Evolutionary conservation across 2,888 invertebrate genomes (phyloP).

Genomic region (Ferdinandea cuprea): DNA sequence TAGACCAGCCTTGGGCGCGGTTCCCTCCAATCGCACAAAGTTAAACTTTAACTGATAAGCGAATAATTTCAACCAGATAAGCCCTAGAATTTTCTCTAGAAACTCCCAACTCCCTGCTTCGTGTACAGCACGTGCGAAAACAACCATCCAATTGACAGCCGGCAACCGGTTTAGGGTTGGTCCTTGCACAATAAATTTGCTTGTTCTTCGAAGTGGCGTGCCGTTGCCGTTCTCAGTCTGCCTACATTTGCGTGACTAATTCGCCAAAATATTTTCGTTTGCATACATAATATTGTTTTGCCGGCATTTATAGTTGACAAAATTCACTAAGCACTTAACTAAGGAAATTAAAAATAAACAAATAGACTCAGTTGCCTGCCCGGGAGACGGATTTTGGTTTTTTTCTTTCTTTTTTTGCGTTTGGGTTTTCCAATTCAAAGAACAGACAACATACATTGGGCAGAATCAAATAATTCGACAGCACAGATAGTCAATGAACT

Average conservation of each 20-base stretch:
- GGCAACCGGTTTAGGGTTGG: conserved; percentile 54
- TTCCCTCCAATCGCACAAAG: conserved; percentile 10
- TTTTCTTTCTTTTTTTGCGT: too few species aligned
- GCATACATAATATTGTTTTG: conserved; percentile 13
- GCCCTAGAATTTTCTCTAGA: neutral
- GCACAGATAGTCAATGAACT: conserved; percentile 32
- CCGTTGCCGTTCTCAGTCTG: neutral
- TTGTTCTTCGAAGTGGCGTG: conserved; percentile 35
- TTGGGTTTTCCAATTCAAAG: conserved; percentile 8
- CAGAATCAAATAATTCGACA: conserved; percentile 14
- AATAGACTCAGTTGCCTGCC: conserved; percentile 31
- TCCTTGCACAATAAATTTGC: conserved; percentile 62
- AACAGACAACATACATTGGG: neutral
- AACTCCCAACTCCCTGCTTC: conserved; percentile 9
- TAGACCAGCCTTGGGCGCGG: conserved; percentile 54
- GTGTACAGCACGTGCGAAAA: conserved; percentile 31
- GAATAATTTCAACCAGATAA: conserved; percentile 36
- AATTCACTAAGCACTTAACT: conserved; percentile 10
- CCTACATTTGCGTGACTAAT: neutral
- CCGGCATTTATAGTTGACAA: conserved; percentile 29
- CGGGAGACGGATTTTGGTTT: conserved; percentile 8
- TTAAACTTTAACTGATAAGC: conserved; percentile 50
- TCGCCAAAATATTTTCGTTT: neutral
- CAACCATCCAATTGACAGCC: conserved; percentile 48
- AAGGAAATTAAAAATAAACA: conserved; percentile 58